A percentile compares a stretch with the other conserved stretches of the same genome.
These are phyloP conservation scores for Archaeoteleia sp. DNA, from an alignment of 2,888 invertebrate genomes.

Conservation along the genomic window DNA sequence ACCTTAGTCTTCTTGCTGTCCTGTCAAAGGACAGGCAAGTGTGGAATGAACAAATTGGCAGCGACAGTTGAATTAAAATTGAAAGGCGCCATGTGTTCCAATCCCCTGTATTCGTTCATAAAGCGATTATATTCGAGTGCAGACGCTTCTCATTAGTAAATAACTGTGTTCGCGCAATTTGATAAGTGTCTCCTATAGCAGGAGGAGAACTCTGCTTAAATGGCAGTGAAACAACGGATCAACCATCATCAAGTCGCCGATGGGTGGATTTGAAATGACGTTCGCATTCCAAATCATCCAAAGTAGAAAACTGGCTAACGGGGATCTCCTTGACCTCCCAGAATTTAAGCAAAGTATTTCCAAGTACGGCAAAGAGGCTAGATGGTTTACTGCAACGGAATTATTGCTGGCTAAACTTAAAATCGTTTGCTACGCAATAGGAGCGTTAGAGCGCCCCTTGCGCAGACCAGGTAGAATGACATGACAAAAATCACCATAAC, in stretches of 20 bases:
- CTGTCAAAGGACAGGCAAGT: too few relatives aligned
- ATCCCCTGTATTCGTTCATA: background rate
- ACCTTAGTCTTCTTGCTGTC: too few relatives aligned
- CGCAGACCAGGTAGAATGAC: background rate
- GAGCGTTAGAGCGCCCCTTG: background rate
- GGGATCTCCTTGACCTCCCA: slow-evolving; percentile 3
- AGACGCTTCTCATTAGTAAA: too few relatives aligned
- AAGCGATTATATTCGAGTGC: too few relatives aligned
- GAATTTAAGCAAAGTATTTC: background rate
- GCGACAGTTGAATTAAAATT: background rate
- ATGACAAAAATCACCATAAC: background rate
- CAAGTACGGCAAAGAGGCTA: background rate
- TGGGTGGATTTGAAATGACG: background rate
- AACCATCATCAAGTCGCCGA: background rate
- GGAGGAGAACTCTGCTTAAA: too few relatives aligned
- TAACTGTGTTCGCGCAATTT: too few relatives aligned
- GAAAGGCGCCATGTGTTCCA: background rate
- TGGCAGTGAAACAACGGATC: too few relatives aligned
- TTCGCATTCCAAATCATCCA: background rate
- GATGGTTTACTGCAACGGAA: background rate
- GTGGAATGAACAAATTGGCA: background rate
- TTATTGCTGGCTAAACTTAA: background rate
- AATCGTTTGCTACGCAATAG: slow-evolving; percentile 1
- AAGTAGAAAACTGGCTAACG: background rate
- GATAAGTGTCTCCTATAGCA: too few relatives aligned